Evolutionary conservation across 2,888 invertebrate species (phyloP).

Genomic region (Linnaemya tessellans): DNA sequence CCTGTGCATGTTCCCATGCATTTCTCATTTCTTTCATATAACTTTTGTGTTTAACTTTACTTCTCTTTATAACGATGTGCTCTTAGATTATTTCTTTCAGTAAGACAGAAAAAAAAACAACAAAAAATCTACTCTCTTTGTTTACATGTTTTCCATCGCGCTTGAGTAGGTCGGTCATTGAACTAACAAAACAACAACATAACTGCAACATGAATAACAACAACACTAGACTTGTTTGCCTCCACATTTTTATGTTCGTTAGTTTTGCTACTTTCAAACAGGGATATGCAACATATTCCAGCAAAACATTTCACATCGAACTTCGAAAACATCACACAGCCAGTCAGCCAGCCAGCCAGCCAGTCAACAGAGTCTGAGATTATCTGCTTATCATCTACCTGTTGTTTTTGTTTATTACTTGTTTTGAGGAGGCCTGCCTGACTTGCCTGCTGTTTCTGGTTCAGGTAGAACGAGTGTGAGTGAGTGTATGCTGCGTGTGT

Average conservation of each 20-base stretch:
- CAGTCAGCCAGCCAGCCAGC: background rate
- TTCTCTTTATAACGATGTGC: conserved; percentile 26
- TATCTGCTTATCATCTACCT: conserved; percentile 15
- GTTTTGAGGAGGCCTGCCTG: conserved; percentile 61
- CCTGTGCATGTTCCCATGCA: conserved; percentile 48
- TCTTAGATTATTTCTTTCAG: conserved; percentile 18
- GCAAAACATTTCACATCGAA: conserved; percentile 28
- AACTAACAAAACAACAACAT: conserved; percentile 78
- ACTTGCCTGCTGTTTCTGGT: background rate
- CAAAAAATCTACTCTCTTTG: conserved; percentile 44
- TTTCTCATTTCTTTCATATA: conserved; percentile 9
- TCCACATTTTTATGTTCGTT: conserved; percentile 42
- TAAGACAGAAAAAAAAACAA: no score
- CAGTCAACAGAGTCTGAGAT: no score
- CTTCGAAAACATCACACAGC: conserved; percentile 21
- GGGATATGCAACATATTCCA: conserved; percentile 51
- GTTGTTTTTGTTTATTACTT: conserved; percentile 61
- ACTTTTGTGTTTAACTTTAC: background rate
- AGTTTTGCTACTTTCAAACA: conserved; percentile 38
- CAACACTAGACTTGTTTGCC: conserved; percentile 56
- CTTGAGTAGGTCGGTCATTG: conserved; percentile 84
- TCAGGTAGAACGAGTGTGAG: background rate
- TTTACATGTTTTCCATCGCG: conserved; percentile 76
- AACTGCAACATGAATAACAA: conserved; percentile 38
- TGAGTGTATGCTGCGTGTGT: background rate